Evolutionary conservation across 2,797 vertebrate species (phyloP).

Genomic region (Acanthiza pusilla): DNA sequence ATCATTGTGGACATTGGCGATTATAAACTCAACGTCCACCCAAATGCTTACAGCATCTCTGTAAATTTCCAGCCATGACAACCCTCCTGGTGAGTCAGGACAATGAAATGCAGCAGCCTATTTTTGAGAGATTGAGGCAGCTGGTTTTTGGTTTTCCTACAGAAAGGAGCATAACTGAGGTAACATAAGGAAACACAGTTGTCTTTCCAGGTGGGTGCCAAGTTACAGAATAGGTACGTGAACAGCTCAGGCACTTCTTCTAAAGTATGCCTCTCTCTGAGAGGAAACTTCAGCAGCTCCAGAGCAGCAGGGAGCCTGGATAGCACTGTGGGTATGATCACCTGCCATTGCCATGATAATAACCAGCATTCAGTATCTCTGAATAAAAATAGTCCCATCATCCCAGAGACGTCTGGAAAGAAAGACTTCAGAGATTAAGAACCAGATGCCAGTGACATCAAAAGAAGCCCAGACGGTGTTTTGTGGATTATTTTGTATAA

Average conservation of each 20-base stretch:
- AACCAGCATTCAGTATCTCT: neutral
- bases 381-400: neutral
- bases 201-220: neutral
- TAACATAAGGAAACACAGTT: neutral
- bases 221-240: neutral
- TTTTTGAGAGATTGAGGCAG: neutral
- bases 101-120: neutral
- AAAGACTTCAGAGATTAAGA: constrained; percentile 25
- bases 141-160: neutral
- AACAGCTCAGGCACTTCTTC: neutral
- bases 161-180: neutral
- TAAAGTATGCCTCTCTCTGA: neutral
- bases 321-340: neutral
- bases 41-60: neutral
- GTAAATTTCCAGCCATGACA: neutral
- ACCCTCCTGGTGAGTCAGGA: neutral
- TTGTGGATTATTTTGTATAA: neutral
- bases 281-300: neutral
- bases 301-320: neutral
- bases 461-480: neutral
- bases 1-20: neutral
- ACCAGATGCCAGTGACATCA: constrained; percentile 29
- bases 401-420: constrained; percentile 1
- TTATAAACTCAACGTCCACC: neutral
- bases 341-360: neutral